These are phyloP conservation scores for Keiferia lycopersicella DNA, from an alignment of 2,888 invertebrate genomes.

Conservation along the genomic window DNA sequence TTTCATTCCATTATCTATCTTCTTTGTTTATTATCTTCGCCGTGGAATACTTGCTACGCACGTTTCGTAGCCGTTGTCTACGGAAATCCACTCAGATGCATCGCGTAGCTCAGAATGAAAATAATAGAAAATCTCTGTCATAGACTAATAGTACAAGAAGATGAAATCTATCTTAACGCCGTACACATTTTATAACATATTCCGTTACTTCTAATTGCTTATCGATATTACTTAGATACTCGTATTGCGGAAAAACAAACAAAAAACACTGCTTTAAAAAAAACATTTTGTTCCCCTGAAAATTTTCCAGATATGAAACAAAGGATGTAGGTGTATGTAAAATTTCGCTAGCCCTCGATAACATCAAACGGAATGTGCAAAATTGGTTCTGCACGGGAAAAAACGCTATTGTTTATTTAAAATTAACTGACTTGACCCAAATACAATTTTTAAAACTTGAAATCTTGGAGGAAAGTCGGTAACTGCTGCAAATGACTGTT, in stretches of 20 bases:
- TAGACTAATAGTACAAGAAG: too few relatives aligned
- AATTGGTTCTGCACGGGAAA: not conserved
- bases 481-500: conserved; percentile 49
- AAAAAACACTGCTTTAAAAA: not conserved
- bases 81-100: not conserved
- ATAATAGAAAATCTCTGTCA: not conserved
- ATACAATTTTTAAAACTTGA: conserved; percentile 48
- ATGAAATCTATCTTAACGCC: too few relatives aligned
- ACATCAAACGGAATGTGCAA: conserved; percentile 9
- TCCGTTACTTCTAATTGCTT: too few relatives aligned
- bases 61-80: conserved; percentile 15
- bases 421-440: conserved; percentile 29
- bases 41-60: conserved; percentile 1
- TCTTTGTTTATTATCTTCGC: not conserved
- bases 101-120: not conserved
- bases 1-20: not conserved
- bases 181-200: too few relatives aligned
- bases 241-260: too few relatives aligned
- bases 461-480: conserved; percentile 48
- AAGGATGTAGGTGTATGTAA: not conserved
- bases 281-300: not conserved
- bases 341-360: conserved; percentile 1
- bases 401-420: conserved; percentile 12
- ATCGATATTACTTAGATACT: too few relatives aligned
- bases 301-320: not conserved